Conservation (phyloP, 2,888 invertebrate genomes). For the Acrobasis consociella region DNA sequence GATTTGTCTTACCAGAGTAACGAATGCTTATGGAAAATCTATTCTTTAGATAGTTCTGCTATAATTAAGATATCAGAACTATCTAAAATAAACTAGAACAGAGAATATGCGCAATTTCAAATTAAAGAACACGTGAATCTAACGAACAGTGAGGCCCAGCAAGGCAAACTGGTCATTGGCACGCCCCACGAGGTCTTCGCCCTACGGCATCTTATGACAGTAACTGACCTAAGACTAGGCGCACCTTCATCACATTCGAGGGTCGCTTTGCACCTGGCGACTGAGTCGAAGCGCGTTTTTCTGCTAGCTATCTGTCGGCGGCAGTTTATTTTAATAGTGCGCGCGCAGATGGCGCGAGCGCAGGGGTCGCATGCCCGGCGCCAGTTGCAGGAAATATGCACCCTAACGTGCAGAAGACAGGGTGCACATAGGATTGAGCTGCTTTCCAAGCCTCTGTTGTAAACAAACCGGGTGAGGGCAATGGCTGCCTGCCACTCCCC, state of each 20-base stretch:
- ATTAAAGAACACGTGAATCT: slow-evolving; percentile 6
- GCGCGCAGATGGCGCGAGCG: slow-evolving; percentile 76
- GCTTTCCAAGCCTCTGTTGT: slow-evolving; percentile 61
- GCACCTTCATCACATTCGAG: slow-evolving; percentile 55
- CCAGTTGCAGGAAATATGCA: slow-evolving; percentile 51
- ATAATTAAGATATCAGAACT: not conserved
- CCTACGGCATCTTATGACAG: slow-evolving; percentile 49
- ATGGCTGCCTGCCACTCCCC: slow-evolving; percentile 78
- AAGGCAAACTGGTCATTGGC: slow-evolving; percentile 64
- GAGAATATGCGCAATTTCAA: slow-evolving; percentile 1
- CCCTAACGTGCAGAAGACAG: slow-evolving; percentile 55
- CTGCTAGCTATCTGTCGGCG: slow-evolving; percentile 64
- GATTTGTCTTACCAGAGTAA: too few species aligned
- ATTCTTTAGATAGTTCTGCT: not conserved
- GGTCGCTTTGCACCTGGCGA: slow-evolving; percentile 71
- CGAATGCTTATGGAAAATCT: too few species aligned
- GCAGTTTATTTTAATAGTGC: slow-evolving; percentile 76
- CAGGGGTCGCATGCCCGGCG: slow-evolving; percentile 52
- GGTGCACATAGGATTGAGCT: slow-evolving; percentile 58
- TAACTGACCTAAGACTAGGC: slow-evolving; percentile 75
- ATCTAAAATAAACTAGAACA: too few species aligned
- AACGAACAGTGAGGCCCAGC: slow-evolving; percentile 43
- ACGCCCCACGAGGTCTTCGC: slow-evolving; percentile 52
- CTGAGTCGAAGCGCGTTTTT: slow-evolving; percentile 59
- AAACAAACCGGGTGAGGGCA: slow-evolving; percentile 81